Evolutionary conservation across 2,113 vertebrate species (phyloP).

Genomic region (Paraplagusia blochii): DNA sequence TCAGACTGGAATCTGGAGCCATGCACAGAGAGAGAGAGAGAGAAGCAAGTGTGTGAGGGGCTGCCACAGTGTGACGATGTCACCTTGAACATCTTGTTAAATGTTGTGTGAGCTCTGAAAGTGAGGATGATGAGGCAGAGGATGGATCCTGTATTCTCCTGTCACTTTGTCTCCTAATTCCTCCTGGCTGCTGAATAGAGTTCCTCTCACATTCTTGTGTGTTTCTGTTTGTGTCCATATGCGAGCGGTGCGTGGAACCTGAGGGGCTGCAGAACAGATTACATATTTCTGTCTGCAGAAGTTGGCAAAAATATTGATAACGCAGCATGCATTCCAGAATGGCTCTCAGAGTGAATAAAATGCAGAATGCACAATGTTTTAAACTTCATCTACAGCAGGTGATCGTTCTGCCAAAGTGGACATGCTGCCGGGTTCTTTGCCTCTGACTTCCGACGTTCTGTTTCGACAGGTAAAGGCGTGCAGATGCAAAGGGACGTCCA

Average conservation of each 20-base stretch:
- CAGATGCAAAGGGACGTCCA: conserved; percentile 81
- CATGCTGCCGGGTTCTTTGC: neutral
- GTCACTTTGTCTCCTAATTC: conserved; percentile 44
- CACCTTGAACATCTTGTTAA: conserved; percentile 11
- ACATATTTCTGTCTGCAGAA: conserved; percentile 6
- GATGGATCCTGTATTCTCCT: conserved; percentile 32
- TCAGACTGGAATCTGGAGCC: conserved; percentile 39
- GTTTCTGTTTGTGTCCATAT: conserved; percentile 21
- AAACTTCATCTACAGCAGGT: too few species aligned
- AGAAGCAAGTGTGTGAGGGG: conserved; percentile 43
- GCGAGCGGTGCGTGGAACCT: conserved; percentile 21
- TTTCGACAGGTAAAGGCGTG: conserved; percentile 72
- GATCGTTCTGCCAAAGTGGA: neutral
- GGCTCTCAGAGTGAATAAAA: too few species aligned
- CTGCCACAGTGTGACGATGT: conserved; percentile 30
- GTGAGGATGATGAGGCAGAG: conserved; percentile 28
- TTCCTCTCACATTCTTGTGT: conserved; percentile 48
- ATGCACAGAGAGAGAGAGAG: conserved; percentile 24
- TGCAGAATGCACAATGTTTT: too few species aligned
- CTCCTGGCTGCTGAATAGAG: conserved; percentile 44
- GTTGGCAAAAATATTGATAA: neutral
- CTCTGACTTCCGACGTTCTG: neutral
- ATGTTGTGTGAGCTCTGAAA: conserved; percentile 36
- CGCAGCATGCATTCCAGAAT: too few species aligned
- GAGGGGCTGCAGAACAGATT: conserved; percentile 28